Base-by-base conservation (phyloP, 2,888 invertebrate species). In the Opisthograptis luteolata region DNA sequence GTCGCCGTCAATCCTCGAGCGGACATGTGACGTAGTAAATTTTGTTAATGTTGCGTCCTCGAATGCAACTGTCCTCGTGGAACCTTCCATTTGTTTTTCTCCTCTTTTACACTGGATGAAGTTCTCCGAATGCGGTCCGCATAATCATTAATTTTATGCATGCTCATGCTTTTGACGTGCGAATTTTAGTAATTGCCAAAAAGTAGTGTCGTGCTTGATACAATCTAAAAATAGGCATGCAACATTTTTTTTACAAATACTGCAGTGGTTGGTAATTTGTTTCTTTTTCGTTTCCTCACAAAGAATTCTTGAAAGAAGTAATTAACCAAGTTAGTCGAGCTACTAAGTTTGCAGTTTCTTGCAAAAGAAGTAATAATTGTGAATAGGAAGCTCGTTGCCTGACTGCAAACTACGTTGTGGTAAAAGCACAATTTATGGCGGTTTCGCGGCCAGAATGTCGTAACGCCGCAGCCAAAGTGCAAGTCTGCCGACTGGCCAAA, bases 401-500 rank as follows among this genome's bases (percentile, higher is more conserved):
- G 73, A 72, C 76, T 79, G 73, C 76, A 74, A 73, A 35, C 77
- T 81, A 77, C 78, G 76, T 74, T 78, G 79, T 77, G 62, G 75
- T 64, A 74, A 62, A 57, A 62, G 64, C 57, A 68, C 76, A 82
- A 86, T 87, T 84, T 84, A 86, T 82, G 65, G 76, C 63, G 61
- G 63, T 66, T 70, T 71, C 82, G 81, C 80, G 80, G 68, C 70
- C 74, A 75, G 77, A 84, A 82, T 81, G 75, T 77, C 62, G 68
- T 79, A 82, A 81, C 81, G 75, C 74, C 30, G 41, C 30, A 25
- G 76, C 75, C 76, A 68, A 82, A 78, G 68, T 79, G 75, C 49
- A 55, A 48, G 44, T 70, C 66, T 62, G 57, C 62, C 62, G 58
- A 62, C 67, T 68, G 66, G 65, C 70, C 71, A 67, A 77, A 79